Evolutionary conservation across 2,888 invertebrate genomes (phyloP), one percentile per base, ranked within the genome.

Genomic region (Odontocerum albicorne): DNA sequence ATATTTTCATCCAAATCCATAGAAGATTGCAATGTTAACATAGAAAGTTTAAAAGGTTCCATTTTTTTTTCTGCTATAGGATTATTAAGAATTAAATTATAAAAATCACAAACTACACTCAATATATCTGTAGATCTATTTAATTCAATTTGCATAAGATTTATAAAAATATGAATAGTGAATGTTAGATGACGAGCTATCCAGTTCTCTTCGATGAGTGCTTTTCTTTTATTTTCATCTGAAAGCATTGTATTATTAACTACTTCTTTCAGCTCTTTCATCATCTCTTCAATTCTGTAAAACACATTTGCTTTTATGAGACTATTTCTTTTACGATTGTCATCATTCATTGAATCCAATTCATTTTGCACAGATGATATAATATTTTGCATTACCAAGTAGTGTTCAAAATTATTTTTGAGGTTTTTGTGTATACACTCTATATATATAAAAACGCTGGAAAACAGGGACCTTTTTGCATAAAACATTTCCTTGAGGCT

Each of bases 281-380:
- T 75, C 42, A 83, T 69, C 51, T 79, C 79, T 43, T 73, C 74
- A 0, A 81, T 70, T 22, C 79, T 70, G 59, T 81, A 82, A 62
- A 85, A 83, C 68, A 86, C 73, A 68, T 86, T 85, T 53, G 79
- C 79, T 67, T 84, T 86, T 1, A 82, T 71, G 55, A 81, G 75
- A 60, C 71, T 68, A 51, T 84, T 73, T 52, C 19, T 32, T 31
- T 75, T 72, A 2, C 85, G 72, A 69, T 82, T 76, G 63, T 84
- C 81, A 54, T 81, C 82, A 53, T 82, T 81, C 57, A 86, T 75
- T 16, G 75, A 71, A 68, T 86, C 86, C 62, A 81, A 85, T 21
- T 74, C 69, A 27, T 69, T 72, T 67, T 85, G 85, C 65, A 86
- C 86, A 15, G 70, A 66, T 40, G 72, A 66, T 4, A 86, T 72